These are phyloP conservation scores for Pogonomyrmex californicus DNA, from an alignment of 1,140 invertebrate genomes.

Conservation along the genomic window DNA sequence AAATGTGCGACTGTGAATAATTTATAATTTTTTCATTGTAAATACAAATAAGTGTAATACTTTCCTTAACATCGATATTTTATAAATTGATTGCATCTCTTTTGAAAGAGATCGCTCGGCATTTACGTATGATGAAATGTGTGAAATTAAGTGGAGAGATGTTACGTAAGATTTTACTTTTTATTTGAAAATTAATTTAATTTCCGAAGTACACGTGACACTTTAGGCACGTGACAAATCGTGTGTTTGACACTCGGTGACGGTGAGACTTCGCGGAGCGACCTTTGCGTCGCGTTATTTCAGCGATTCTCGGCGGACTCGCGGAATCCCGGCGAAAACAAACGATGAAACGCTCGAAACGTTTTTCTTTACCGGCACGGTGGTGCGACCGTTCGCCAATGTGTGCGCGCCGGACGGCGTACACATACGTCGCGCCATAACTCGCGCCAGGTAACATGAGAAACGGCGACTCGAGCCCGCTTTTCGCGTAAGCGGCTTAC, in stretches of 20 bases:
- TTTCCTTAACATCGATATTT: neutral
- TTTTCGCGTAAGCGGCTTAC: constrained; percentile 82
- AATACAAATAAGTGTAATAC: too few species aligned
- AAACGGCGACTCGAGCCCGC: constrained; percentile 77
- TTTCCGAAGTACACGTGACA: neutral
- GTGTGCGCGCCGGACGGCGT: constrained; percentile 57
- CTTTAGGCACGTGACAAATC: neutral
- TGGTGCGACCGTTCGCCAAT: constrained; percentile 48
- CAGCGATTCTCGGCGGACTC: constrained; percentile 45
- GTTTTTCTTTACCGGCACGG: constrained; percentile 61
- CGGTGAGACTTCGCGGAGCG: constrained; percentile 8
- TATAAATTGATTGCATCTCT: neutral
- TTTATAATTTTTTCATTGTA: too few species aligned
- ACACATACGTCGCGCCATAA: constrained; percentile 78
- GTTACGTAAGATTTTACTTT: neutral
- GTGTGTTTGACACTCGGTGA: neutral
- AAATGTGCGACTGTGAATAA: too few species aligned
- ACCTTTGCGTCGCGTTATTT: constrained; percentile 12
- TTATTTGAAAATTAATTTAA: constrained; percentile 6
- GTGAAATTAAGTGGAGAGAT: neutral
- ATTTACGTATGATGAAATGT: neutral
- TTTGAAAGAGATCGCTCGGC: neutral
- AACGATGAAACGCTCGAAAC: constrained; percentile 72
- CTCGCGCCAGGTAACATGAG: constrained; percentile 76
- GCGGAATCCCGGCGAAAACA: constrained; percentile 66